A percentile compares a stretch with the other conserved stretches of the same genome.
Conservation (phyloP, 2,888 invertebrate genomes). For the Punctoribates punctum region DNA sequence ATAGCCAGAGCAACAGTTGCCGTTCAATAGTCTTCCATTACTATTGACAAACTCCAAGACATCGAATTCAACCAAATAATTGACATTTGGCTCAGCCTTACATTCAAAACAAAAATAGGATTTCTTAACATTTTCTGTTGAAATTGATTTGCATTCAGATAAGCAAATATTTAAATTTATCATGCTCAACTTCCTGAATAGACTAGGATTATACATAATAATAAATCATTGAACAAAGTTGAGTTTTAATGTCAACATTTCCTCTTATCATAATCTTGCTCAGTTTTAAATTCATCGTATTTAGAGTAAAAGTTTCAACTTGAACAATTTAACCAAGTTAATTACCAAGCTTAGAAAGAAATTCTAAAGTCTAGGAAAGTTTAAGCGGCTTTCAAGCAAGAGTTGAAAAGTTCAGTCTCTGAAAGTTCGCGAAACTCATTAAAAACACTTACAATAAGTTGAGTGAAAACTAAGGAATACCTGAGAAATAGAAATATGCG, state of each 20-base stretch:
- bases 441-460: neutral
- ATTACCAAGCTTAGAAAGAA: too few species aligned
- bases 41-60: slow-evolving; percentile 41
- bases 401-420: neutral
- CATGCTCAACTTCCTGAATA: too few species aligned
- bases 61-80: slow-evolving; percentile 41
- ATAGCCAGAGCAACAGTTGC: slow-evolving; percentile 42
- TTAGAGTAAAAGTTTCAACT: too few species aligned
- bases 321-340: too few species aligned
- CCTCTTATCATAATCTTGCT: too few species aligned
- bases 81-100: neutral
- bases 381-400: neutral
- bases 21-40: slow-evolving; percentile 43
- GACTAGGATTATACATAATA: too few species aligned
- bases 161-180: too few species aligned
- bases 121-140: neutral
- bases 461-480: neutral
- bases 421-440: neutral
- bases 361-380: neutral
- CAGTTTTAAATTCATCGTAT: too few species aligned
- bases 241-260: too few species aligned
- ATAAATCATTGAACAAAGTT: too few species aligned
- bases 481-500: slow-evolving; percentile 8
- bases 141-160: too few species aligned
- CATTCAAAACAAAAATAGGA: neutral